A percentile compares a stretch with the other conserved stretches of the same genome.
Conservation (phyloP, 2,113 vertebrate species). For the Synchiropus splendidus region DNA sequence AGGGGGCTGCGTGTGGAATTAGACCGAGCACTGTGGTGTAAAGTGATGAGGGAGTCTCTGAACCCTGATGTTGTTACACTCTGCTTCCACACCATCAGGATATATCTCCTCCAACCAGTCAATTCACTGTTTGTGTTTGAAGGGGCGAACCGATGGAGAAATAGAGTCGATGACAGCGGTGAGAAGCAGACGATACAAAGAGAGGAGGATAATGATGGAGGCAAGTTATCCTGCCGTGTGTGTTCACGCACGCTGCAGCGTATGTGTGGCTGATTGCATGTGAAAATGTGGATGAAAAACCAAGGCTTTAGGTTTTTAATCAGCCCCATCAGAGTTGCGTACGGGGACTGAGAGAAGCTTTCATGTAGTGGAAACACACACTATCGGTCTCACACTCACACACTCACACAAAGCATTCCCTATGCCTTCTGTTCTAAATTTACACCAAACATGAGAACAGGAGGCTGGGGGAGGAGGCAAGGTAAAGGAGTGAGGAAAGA, state of each 20-base stretch:
- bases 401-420: conserved; percentile 38
- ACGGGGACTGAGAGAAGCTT: conserved; percentile 55
- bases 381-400: conserved; percentile 11
- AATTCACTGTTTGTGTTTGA: conserved; percentile 8
- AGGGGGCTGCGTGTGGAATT: conserved; percentile 27
- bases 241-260: not conserved
- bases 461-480: conserved; percentile 38
- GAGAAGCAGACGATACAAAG: conserved; percentile 2
- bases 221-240: conserved; percentile 4
- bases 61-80: conserved; percentile 23
- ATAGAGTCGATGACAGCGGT: conserved; percentile 1
- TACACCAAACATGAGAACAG: conserved; percentile 62
- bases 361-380: conserved; percentile 38
- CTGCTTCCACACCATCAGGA: conserved; percentile 14
- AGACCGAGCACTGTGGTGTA: conserved; percentile 40
- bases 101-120: conserved; percentile 24
- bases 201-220: conserved; percentile 20
- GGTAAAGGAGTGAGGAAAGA: conserved; percentile 25
- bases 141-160: not conserved
- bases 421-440: conserved; percentile 65
- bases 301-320: conserved; percentile 61
- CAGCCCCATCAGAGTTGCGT: conserved; percentile 60
- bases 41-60: conserved; percentile 38
- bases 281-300: conserved; percentile 33
- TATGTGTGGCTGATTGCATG: conserved; percentile 1